Evolutionary conservation across 2,113 vertebrate species (phyloP), one percentile per base, ranked within the genome.

Genomic region (Lucifuga dentata): DNA sequence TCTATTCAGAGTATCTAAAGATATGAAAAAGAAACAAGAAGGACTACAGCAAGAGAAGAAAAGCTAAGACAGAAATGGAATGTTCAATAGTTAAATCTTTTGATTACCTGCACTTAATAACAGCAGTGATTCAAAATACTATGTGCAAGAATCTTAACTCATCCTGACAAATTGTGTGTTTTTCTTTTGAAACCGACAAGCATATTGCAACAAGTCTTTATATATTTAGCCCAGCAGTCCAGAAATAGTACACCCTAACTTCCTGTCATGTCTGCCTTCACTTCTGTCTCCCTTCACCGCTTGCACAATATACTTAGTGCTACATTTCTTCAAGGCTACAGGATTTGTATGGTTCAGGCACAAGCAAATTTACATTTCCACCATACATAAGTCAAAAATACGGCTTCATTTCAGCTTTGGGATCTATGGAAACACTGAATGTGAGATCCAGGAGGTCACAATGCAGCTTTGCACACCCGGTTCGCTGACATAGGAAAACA

Each of bases 161-260:
- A 57, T 16, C 4, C 16, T 8, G 43, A 51, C 13, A 35, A 44
- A 21, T 3, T 7, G 3, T 29, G 26, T 29, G 39, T 21, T 16
- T 20, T 55, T 16, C 17, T 55, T 72, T 24, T 13, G 3, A 9
- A 6, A 20, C 5, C 49, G 49, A 43, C 15, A 23, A 44, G 46
- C 11, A 12, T 11, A 52, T 39, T 2, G 11, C 46, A 43, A 60
- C 11, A 50, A 64, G 38, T 17, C 17, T 50, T 13, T 19, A 39
- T 15, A 39, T 15, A 26, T 13, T 50, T 12, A 7, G 26, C 13
- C 9, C 44, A 24, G 38, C 15, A 41, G 36, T 48, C 62, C 59
- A 80, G 21, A 76, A 68, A 80, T 49, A 75, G 55, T 53, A 24
- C 57, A 71, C 17, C 8, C 35, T 48, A 48, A 65, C 71, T 68